Conservation (phyloP, 1,140 invertebrate species). For the Trichonephila clavipes region DNA sequence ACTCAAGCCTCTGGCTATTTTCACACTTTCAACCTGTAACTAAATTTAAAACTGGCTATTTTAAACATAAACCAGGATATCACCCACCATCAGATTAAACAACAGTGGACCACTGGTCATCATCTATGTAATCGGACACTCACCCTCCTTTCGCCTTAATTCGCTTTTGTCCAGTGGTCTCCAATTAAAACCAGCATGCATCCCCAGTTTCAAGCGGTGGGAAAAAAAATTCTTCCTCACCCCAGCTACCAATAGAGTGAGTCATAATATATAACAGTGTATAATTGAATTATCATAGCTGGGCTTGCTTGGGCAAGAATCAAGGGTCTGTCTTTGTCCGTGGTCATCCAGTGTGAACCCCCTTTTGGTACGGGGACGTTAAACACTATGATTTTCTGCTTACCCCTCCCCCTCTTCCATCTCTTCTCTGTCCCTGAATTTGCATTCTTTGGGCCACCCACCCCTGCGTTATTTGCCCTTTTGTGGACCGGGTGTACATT, state of each 20-base stretch:
- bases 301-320: background rate
- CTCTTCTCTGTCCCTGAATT: background rate
- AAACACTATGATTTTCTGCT: constrained; percentile 71
- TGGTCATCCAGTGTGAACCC: constrained; percentile 29
- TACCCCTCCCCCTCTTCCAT: background rate
- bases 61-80: background rate
- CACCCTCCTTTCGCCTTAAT: constrained; percentile 2
- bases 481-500: background rate
- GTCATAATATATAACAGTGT: constrained; percentile 46
- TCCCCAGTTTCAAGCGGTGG: background rate
- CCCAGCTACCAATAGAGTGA: background rate
- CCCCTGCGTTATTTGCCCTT: constrained; percentile 52
- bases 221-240: background rate
- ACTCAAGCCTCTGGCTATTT: background rate
- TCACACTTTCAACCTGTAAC: background rate
- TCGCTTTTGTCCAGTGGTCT: constrained; percentile 24
- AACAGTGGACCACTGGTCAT: constrained; percentile 14
- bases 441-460: background rate
- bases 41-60: background rate
- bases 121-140: background rate
- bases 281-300: constrained; percentile 64
- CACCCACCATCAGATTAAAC: background rate
- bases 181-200: constrained; percentile 44
- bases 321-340: constrained; percentile 6
- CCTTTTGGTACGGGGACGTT: background rate